phyloP scores from a whole-genome alignment of 2,113 vertebrate species.

The Serilophus lunatus region DNA sequence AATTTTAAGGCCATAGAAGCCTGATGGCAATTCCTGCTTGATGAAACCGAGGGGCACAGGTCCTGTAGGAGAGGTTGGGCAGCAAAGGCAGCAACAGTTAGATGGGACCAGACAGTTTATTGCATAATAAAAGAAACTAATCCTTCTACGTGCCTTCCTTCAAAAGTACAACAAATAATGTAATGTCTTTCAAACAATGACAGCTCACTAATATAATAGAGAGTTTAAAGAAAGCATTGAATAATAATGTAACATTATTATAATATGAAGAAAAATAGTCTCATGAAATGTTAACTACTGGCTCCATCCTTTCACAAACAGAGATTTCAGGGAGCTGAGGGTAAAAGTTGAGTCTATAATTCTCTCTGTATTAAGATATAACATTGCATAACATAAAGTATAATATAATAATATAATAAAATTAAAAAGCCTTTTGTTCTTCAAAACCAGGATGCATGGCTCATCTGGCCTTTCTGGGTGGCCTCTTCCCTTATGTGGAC shows the following conservation, averaged over 20 bases:
- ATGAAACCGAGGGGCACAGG: not conserved
- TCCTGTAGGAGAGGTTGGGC: not conserved
- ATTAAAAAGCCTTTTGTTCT: not conserved
- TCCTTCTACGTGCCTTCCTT: not conserved
- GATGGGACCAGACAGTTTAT: not conserved
- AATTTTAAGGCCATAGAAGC: not conserved
- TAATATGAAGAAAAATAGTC: not conserved
- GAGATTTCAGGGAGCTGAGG: not conserved
- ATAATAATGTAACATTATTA: not conserved
- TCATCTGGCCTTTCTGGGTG: constrained; percentile 11
- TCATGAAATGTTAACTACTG: not conserved
- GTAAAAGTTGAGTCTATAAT: not conserved
- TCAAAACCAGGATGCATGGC: not conserved
- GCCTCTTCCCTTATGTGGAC: not conserved
- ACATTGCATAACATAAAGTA: accelerated
- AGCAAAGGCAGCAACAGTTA: not conserved
- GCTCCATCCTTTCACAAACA: not conserved
- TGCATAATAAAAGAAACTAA: not conserved
- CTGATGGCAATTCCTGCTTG: not conserved
- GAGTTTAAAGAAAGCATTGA: not conserved
- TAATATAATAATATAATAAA: not conserved
- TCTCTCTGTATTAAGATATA: not conserved
- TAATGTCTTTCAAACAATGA: not conserved
- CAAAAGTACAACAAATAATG: not conserved
- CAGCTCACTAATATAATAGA: not conserved